These are phyloP conservation scores for Noctua comes DNA, from an alignment of 2,888 invertebrate genomes.

Conservation along the genomic window DNA sequence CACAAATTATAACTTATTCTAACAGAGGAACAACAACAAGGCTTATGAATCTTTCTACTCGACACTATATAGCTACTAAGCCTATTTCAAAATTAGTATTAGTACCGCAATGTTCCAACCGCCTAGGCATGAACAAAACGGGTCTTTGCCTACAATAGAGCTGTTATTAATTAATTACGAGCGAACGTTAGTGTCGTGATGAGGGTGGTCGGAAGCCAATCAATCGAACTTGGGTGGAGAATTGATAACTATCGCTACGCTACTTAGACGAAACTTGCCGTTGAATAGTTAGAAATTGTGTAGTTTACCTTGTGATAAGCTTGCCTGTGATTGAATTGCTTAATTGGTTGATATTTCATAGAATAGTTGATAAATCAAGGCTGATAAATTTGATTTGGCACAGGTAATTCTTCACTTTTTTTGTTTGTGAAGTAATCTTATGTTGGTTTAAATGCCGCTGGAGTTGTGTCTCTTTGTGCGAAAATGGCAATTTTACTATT, in stretches of 20 bases:
- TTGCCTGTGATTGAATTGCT: conserved; percentile 4
- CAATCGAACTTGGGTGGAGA: conserved; percentile 45
- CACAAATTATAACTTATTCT: too few relatives aligned
- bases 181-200: conserved; percentile 37
- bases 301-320: conserved; percentile 9
- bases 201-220: conserved; percentile 46
- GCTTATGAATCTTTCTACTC: not conserved
- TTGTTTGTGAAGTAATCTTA: not conserved
- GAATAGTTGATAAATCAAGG: not conserved
- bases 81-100: not conserved
- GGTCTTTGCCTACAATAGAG: conserved; percentile 30
- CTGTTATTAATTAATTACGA: conserved; percentile 54
- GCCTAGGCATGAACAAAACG: conserved; percentile 8
- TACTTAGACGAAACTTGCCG: conserved; percentile 31
- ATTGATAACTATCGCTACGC: conserved; percentile 51
- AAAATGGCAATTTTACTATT: not conserved
- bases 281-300: conserved; percentile 19
- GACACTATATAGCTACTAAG: not conserved
- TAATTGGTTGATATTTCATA: not conserved
- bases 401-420: not conserved
- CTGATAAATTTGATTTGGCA: not conserved
- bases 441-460: not conserved
- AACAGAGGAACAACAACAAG: too few relatives aligned
- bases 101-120: not conserved
- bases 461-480: not conserved